These are phyloP conservation scores for Caenorhabditis inopinata DNA, from an alignment of 1,140 invertebrate genomes.

Conservation along the genomic window DNA sequence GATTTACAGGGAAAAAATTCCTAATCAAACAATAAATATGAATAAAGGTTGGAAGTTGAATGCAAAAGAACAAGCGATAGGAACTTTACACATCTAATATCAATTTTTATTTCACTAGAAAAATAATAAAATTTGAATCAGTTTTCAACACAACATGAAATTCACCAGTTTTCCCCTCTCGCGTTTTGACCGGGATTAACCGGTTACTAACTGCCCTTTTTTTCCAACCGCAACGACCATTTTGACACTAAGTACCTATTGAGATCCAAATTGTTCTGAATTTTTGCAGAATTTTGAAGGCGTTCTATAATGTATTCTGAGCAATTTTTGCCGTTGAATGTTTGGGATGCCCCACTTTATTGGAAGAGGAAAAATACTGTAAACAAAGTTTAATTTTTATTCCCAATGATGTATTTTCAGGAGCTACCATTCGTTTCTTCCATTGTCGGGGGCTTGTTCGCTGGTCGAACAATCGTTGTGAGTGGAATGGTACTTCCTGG, in stretches of 20 bases:
- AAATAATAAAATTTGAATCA: too few species aligned
- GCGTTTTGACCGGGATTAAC: neutral
- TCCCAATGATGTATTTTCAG: slow-evolving; percentile 37
- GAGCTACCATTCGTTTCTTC: slow-evolving; percentile 46
- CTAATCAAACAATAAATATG: too few species aligned
- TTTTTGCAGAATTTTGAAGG: neutral
- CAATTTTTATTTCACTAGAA: too few species aligned
- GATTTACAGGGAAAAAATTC: too few species aligned
- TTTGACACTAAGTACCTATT: neutral
- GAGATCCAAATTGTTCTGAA: neutral
- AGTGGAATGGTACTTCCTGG: slow-evolving; percentile 42
- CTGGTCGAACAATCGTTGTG: slow-evolving; percentile 44
- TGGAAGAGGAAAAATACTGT: slow-evolving; percentile 18
- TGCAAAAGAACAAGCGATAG: too few species aligned
- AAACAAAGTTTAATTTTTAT: neutral
- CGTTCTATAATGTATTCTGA: neutral
- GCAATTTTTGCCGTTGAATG: slow-evolving; percentile 13
- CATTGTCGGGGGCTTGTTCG: slow-evolving; percentile 47
- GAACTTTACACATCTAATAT: too few species aligned
- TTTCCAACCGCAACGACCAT: neutral
- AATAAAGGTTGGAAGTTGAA: too few species aligned
- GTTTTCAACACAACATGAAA: neutral
- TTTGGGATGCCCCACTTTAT: slow-evolving; percentile 9
- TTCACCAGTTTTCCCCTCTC: too few species aligned
- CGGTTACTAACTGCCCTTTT: neutral